Conservation (phyloP, 2,113 vertebrate species). For the Gymnogyps californianus region DNA sequence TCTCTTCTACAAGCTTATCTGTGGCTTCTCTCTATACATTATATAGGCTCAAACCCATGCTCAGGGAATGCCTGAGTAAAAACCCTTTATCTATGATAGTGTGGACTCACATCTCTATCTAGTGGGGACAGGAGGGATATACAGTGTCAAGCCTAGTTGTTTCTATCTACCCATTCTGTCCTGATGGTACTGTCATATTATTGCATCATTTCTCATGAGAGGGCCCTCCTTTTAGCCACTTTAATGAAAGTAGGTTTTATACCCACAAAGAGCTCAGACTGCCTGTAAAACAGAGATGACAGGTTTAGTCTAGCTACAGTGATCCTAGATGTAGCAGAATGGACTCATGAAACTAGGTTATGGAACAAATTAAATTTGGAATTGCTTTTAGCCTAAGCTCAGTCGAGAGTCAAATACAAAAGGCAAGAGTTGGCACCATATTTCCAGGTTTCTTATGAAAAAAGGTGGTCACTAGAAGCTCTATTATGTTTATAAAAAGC, state of each 20-base stretch:
- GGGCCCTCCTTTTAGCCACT: not conserved
- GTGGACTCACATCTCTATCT: not conserved
- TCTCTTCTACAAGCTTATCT: not conserved
- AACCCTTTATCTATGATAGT: not conserved
- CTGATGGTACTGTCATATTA: not conserved
- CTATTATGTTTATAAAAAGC: not conserved
- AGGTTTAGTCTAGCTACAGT: not conserved
- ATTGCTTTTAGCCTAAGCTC: not conserved
- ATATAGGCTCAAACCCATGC: not conserved
- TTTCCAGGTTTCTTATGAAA: not conserved
- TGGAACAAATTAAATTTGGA: not conserved
- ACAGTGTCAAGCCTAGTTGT: not conserved
- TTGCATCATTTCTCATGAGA: not conserved
- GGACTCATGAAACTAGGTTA: not conserved
- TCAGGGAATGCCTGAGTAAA: not conserved
- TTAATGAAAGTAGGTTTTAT: not conserved
- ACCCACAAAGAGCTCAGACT: not conserved
- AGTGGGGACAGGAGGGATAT: not conserved
- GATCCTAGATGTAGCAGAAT: not conserved
- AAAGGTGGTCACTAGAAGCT: not conserved
- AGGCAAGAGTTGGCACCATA: not conserved
- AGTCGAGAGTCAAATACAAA: not conserved
- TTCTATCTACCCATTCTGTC: not conserved
- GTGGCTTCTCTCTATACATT: not conserved
- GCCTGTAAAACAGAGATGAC: not conserved